Conservation (phyloP, 2,888 invertebrate species). For the Drosophila nr. perissopoda region DNA sequence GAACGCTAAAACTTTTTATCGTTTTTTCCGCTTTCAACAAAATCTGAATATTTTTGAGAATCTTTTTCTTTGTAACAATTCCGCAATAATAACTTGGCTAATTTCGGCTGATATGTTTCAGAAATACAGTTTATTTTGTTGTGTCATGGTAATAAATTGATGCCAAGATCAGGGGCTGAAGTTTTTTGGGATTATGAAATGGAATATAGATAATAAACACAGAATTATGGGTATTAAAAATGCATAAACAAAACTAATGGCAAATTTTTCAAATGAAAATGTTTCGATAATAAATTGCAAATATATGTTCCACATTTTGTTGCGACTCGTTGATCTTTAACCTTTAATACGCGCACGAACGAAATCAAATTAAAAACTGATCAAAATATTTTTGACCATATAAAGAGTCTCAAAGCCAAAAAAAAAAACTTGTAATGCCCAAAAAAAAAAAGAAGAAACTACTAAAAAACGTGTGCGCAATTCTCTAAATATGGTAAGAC, state of each 20-base stretch:
- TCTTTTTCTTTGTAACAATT: constrained; percentile 21
- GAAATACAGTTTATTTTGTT: constrained; percentile 18
- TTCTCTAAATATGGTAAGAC: constrained; percentile 45
- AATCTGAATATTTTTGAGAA: constrained; percentile 27
- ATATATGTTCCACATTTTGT: background rate
- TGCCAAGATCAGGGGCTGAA: constrained; percentile 46
- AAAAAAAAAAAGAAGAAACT: constrained; percentile 10
- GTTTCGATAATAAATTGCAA: background rate
- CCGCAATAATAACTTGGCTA: constrained; percentile 35
- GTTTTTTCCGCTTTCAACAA: constrained; percentile 6
- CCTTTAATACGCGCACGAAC: constrained; percentile 43
- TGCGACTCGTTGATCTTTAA: constrained; percentile 39
- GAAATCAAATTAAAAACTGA: constrained; percentile 72
- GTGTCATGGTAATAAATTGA: constrained; percentile 34
- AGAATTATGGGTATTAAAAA: background rate
- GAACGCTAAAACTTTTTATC: constrained; percentile 36
- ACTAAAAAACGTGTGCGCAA: constrained; percentile 31
- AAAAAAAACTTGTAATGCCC: constrained; percentile 15
- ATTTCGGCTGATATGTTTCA: constrained; percentile 30
- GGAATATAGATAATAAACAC: constrained; percentile 25
- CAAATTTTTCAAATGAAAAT: constrained; percentile 1
- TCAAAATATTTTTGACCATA: constrained; percentile 74
- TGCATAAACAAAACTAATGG: constrained; percentile 1
- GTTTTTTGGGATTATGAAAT: constrained; percentile 41
- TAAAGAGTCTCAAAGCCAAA: constrained; percentile 38